Percentiles rank a stretch among this genome's conserved stretches.
phyloP scores from a whole-genome alignment of 1,140 invertebrate species.

The Cephus cinctus region DNA sequence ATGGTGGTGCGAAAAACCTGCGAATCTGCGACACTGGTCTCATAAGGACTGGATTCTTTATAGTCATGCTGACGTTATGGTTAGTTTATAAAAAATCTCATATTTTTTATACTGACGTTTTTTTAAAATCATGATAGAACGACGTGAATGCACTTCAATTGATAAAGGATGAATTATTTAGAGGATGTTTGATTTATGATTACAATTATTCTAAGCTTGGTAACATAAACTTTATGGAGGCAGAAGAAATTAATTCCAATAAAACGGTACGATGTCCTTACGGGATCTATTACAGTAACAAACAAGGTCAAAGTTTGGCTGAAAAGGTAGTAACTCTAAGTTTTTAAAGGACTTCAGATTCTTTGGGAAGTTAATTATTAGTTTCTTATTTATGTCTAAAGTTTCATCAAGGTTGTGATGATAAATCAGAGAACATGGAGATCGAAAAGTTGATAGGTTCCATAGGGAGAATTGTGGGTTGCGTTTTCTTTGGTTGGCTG shows the following conservation, averaged over 20 bases:
- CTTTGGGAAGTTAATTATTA: background rate
- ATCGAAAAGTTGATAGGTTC: slow-evolving; percentile 17
- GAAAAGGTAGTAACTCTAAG: slow-evolving; percentile 17
- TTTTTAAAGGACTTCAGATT: background rate
- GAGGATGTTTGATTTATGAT: slow-evolving; percentile 19
- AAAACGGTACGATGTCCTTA: slow-evolving; percentile 17
- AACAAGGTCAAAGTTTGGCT: slow-evolving; percentile 16
- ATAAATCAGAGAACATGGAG: slow-evolving; percentile 7
- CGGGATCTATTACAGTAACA: slow-evolving; percentile 17
- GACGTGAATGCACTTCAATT: slow-evolving; percentile 16
- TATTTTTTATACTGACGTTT: too few species aligned
- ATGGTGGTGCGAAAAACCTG: slow-evolving; percentile 25
- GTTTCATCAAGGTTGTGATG: slow-evolving; percentile 17
- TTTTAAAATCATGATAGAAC: too few species aligned
- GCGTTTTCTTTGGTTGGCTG: slow-evolving; percentile 17
- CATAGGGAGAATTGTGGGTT: slow-evolving; percentile 19
- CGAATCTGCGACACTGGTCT: slow-evolving; percentile 19
- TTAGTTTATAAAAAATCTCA: too few species aligned
- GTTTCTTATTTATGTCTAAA: background rate
- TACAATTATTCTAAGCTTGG: slow-evolving; percentile 14
- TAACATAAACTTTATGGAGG: slow-evolving; percentile 11
- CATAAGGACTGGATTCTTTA: slow-evolving; percentile 20
- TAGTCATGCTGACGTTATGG: slow-evolving; percentile 15
- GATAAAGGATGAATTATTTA: slow-evolving; percentile 19
- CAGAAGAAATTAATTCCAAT: slow-evolving; percentile 11